phyloP scores from a whole-genome alignment of 2,888 invertebrate genomes.

The Seladonia tumulorum region DNA sequence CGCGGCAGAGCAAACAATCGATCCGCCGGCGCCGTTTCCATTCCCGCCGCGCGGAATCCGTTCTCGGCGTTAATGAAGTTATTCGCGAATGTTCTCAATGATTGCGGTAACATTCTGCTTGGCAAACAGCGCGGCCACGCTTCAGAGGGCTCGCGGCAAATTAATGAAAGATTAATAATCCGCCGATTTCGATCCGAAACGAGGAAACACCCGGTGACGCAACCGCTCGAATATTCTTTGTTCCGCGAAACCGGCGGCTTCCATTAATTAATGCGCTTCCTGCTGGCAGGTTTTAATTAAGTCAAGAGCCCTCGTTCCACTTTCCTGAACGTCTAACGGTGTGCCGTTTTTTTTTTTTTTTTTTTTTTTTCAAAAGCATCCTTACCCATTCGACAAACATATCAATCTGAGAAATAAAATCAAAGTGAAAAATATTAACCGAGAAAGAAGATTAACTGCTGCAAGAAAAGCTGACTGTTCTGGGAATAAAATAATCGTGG shows the following conservation, averaged over 20 bases:
- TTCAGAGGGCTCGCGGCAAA: slow-evolving; percentile 18
- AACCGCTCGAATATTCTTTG: slow-evolving; percentile 30
- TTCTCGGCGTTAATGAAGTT: slow-evolving; percentile 16
- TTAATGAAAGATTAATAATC: slow-evolving; percentile 46
- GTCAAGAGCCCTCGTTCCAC: slow-evolving; percentile 36
- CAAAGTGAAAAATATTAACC: background rate
- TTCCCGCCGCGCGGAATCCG: background rate
- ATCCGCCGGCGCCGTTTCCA: background rate
- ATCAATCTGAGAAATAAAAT: background rate
- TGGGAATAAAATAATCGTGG: background rate
- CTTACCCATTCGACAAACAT: background rate
- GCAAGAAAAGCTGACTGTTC: too few relatives aligned
- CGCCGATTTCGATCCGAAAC: slow-evolving; percentile 25
- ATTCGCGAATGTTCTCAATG: slow-evolving; percentile 33
- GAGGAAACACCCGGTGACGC: slow-evolving; percentile 41
- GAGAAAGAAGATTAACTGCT: too few relatives aligned
- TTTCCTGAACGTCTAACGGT: slow-evolving; percentile 28
- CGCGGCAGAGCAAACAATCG: background rate
- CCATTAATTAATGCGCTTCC: slow-evolving; percentile 50
- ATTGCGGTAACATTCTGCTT: slow-evolving; percentile 37
- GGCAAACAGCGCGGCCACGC: slow-evolving; percentile 35
- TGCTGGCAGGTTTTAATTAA: slow-evolving; percentile 36
- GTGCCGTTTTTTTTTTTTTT: background rate
- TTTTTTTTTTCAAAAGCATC: background rate
- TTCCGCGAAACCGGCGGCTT: background rate